Conservation (phyloP, 2,797 vertebrate genomes). For the Chrosomus eos region DNA sequence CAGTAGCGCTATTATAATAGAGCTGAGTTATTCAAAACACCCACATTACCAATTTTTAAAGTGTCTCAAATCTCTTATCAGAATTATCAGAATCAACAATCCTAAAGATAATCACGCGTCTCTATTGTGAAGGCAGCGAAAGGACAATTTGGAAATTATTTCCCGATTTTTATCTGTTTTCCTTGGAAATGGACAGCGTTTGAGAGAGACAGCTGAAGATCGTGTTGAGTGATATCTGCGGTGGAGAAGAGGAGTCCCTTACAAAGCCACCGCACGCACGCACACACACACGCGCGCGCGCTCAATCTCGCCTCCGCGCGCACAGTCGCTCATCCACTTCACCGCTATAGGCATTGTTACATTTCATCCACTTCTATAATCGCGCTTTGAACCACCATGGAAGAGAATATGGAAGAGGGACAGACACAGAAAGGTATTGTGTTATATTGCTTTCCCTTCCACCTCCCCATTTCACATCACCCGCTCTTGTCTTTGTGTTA, state of each 20-base stretch:
- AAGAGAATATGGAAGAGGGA: conserved; percentile 98
- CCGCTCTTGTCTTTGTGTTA: conserved; percentile 10
- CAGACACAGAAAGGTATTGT: conserved; percentile 95
- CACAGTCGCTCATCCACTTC: conserved; percentile 23
- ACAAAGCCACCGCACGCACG: neutral
- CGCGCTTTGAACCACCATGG: conserved; percentile 82
- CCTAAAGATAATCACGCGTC: neutral
- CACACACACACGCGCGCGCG: conserved; percentile 60
- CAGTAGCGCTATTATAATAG: conserved; percentile 69
- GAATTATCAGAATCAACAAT: neutral
- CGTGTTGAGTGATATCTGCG: conserved; percentile 57
- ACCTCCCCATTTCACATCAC: conserved; percentile 3
- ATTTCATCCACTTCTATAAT: conserved; percentile 61
- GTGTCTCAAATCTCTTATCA: neutral
- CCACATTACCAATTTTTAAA: conserved; percentile 55
- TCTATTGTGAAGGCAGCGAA: conserved; percentile 15
- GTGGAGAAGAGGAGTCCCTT: conserved; percentile 15
- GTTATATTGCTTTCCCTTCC: neutral
- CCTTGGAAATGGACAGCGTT: conserved; percentile 44
- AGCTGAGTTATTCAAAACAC: conserved; percentile 65
- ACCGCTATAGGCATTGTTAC: conserved; percentile 63
- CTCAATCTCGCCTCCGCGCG: conserved; percentile 11
- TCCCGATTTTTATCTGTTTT: neutral
- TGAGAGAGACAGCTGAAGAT: conserved; percentile 69
- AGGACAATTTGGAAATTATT: neutral